These are phyloP conservation scores for Drymonia ruficornis DNA, from an alignment of 2,888 invertebrate species.

Conservation along the genomic window DNA sequence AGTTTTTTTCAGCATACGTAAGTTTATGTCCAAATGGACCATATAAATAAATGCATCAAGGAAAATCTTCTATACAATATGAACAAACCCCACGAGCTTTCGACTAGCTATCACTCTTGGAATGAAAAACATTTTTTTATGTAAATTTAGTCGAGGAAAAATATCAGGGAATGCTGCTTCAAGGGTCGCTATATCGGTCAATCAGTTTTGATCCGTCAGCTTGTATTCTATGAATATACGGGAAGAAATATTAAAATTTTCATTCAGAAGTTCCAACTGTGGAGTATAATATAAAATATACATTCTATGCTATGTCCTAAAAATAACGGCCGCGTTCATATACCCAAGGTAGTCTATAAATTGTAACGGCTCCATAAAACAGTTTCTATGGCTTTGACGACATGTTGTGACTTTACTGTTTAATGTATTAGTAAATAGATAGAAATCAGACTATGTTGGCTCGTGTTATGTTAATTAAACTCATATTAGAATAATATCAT, in stretches of 20 bases:
- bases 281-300: neutral
- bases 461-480: conserved; percentile 5
- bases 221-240: too few species aligned
- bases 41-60: too few species aligned
- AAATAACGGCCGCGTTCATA: conserved; percentile 25
- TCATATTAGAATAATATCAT: neutral
- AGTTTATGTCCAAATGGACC: too few species aligned
- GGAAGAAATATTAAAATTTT: too few species aligned
- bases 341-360: conserved; percentile 24
- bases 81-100: too few species aligned
- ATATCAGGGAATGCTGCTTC: neutral
- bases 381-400: conserved; percentile 5
- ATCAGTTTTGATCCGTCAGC: neutral
- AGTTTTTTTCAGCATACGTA: too few species aligned
- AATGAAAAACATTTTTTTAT: neutral
- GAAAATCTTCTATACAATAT: too few species aligned
- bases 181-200: neutral
- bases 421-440: conserved; percentile 2
- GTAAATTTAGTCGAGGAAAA: neutral
- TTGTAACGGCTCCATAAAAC: conserved; percentile 29
- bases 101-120: too few species aligned
- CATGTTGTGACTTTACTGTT: neutral
- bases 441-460: conserved; percentile 8
- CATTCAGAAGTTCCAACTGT: too few species aligned
- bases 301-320: conserved; percentile 13